A percentile compares a stretch with the other conserved stretches of the same genome.
Conservation (phyloP, 2,888 invertebrate genomes). For the Ophion obscuratus region DNA sequence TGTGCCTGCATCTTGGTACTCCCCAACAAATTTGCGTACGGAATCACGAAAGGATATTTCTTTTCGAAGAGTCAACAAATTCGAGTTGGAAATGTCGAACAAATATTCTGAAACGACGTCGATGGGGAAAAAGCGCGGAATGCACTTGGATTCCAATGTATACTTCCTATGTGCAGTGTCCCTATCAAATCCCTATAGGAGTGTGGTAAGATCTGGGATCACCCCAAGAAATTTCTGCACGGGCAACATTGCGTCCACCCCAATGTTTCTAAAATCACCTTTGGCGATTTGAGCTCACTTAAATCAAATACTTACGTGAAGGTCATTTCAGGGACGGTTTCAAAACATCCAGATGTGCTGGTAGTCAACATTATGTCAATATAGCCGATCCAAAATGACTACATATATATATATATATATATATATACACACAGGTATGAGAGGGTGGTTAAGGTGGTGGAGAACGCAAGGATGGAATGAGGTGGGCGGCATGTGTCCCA, state of each 20-base stretch:
- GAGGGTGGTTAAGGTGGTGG: conserved; percentile 50
- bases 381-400: background rate
- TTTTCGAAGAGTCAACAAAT: too few relatives aligned
- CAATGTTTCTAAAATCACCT: conserved; percentile 70
- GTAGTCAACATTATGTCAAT: conserved; percentile 61
- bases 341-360: background rate
- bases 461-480: conserved; percentile 64
- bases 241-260: conserved; percentile 38
- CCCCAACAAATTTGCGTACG: too few relatives aligned
- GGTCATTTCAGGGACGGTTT: background rate
- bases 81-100: too few relatives aligned
- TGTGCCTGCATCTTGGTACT: too few relatives aligned
- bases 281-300: background rate
- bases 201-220: too few relatives aligned
- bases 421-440: conserved; percentile 32
- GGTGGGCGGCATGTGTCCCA: conserved; percentile 81
- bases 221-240: background rate
- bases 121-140: too few relatives aligned
- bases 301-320: background rate
- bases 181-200: too few relatives aligned
- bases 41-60: too few relatives aligned
- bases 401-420: background rate
- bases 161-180: too few relatives aligned
- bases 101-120: too few relatives aligned
- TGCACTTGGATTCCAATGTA: too few relatives aligned